Percentiles rank a stretch among this genome's conserved stretches.
Conservation (phyloP, 2,888 invertebrate genomes). For the Cephus spinipes region DNA sequence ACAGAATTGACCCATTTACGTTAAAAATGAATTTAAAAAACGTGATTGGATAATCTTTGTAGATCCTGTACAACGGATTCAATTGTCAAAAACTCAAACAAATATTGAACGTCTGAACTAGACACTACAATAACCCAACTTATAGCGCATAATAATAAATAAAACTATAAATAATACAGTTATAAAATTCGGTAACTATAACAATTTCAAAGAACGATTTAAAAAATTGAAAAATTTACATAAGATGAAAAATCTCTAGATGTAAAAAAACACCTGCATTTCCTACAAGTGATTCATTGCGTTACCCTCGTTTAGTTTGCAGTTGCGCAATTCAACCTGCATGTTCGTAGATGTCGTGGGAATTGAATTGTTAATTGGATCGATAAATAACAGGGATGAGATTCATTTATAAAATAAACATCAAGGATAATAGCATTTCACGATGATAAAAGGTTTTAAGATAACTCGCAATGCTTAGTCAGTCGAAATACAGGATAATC, state of each 20-base stretch:
- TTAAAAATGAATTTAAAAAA: not conserved
- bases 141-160: not conserved
- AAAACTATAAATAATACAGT: not conserved
- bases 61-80: not conserved
- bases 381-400: not conserved
- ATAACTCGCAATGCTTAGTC: not conserved
- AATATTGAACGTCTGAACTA: no score
- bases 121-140: no score
- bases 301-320: not conserved
- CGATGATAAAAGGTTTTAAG: not conserved
- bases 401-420: not conserved
- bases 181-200: not conserved
- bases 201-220: not conserved
- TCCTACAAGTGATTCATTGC: not conserved
- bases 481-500: not conserved
- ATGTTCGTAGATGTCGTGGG: not conserved
- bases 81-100: not conserved
- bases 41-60: not conserved
- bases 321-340: not conserved
- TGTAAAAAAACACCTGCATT: not conserved
- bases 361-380: not conserved
- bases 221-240: not conserved
- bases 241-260: not conserved
- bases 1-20: not conserved
- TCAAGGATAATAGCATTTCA: not conserved